phyloP scores from a whole-genome alignment of 2,888 invertebrate species.

The Ophion ventricosus region DNA sequence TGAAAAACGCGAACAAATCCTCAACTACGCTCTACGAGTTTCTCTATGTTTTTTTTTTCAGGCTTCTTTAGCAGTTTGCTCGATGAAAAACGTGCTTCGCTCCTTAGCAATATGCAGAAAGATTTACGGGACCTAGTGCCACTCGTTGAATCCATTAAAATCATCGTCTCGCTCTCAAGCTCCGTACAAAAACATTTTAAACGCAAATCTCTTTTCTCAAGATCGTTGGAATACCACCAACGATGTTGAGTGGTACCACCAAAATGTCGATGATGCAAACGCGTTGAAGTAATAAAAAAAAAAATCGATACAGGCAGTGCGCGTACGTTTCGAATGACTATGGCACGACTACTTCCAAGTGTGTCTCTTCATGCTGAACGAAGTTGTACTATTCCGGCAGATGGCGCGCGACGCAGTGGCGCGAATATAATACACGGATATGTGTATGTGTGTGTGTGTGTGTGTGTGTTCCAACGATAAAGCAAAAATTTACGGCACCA shows the following conservation, averaged over 20 bases:
- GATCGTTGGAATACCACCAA: neutral
- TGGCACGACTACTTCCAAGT: neutral
- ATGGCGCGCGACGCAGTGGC: conserved; percentile 12
- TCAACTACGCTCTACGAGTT: conserved; percentile 13
- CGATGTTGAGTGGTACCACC: too few relatives aligned
- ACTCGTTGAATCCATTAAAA: neutral
- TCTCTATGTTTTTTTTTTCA: neutral
- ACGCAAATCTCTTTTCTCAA: neutral
- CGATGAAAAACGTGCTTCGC: conserved; percentile 8
- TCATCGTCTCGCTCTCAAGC: neutral
- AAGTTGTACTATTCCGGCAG: conserved; percentile 16
- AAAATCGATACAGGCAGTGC: neutral
- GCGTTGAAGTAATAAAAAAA: neutral
- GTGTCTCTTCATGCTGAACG: conserved; percentile 11
- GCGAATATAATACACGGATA: neutral
- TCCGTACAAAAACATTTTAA: neutral
- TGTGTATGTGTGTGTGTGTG: too few relatives aligned
- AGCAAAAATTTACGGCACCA: conserved; percentile 15
- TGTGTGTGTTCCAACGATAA: conserved; percentile 25
- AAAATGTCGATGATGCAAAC: neutral
- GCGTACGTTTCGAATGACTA: neutral
- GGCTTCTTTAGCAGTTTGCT: neutral
- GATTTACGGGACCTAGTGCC: neutral
- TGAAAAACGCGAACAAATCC: neutral
- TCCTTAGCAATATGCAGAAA: conserved; percentile 5